A percentile compares a stretch with the other conserved stretches of the same genome.
Evolutionary conservation across 53 echinoderm and acorn worm genomes (phyloP).

Genomic region (Echinometra lucunter): DNA sequence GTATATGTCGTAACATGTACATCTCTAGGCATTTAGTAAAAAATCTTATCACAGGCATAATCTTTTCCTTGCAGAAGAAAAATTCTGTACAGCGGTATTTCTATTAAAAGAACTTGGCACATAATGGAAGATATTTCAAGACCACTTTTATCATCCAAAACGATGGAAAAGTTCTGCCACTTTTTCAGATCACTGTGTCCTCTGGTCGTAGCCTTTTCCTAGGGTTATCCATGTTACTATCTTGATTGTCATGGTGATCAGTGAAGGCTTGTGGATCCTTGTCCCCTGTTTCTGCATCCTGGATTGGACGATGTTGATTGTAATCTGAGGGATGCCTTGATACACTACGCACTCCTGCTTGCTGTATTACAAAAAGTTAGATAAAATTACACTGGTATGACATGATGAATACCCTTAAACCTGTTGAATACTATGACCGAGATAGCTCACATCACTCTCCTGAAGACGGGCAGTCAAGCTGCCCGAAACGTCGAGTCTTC

Average conservation of each 20-base stretch:
- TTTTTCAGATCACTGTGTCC: conserved; percentile 49
- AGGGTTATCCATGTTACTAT: conserved; percentile 11
- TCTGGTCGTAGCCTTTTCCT: conserved; percentile 43
- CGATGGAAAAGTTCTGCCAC: neutral
- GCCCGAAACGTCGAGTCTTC: no score
- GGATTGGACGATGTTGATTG: neutral
- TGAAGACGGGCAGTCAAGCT: no score
- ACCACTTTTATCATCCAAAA: neutral
- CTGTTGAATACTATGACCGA: no score
- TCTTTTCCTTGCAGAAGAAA: neutral
- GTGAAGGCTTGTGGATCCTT: neutral
- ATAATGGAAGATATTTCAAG: neutral
- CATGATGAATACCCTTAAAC: no score
- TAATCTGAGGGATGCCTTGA: neutral
- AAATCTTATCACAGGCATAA: neutral
- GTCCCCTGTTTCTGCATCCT: neutral
- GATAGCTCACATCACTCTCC: no score
- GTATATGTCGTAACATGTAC: no score
- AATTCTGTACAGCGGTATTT: neutral
- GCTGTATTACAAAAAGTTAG: neutral
- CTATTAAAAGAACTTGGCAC: neutral
- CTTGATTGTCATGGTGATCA: conserved; percentile 25
- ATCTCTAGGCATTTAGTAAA: neutral
- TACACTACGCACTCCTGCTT: conserved; percentile 57
- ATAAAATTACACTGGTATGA: neutral